Conservation (phyloP, 2,888 invertebrate species). For the Teinopalpus imperialis region DNA sequence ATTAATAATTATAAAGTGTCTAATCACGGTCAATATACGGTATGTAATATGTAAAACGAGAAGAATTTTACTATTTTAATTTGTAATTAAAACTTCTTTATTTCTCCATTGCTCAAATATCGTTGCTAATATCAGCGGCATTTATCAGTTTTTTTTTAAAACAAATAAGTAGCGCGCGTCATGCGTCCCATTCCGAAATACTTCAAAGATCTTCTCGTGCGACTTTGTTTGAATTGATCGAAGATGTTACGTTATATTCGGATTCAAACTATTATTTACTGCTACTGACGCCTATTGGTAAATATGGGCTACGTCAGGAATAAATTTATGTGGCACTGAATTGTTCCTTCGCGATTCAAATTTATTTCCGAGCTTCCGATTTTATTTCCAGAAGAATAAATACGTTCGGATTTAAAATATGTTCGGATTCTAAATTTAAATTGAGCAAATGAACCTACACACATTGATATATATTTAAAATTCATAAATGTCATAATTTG, state of each 20-base stretch:
- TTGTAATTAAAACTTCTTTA: too few species aligned
- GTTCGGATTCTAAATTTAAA: conserved; percentile 10
- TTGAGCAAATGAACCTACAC: too few species aligned
- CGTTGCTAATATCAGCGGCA: too few species aligned
- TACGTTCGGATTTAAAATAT: conserved; percentile 14
- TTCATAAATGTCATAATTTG: too few species aligned
- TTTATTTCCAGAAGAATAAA: conserved; percentile 14
- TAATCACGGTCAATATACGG: too few species aligned
- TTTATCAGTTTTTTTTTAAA: conserved; percentile 6
- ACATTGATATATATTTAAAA: too few species aligned
- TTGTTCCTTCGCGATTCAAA: conserved; percentile 2
- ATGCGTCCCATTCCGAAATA: conserved; percentile 4
- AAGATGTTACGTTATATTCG: conserved; percentile 1
- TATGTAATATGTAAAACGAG: too few species aligned
- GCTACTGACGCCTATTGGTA: background rate
- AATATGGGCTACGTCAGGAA: conserved; percentile 6
- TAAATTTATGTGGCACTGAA: conserved; percentile 16
- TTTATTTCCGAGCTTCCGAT: conserved; percentile 2
- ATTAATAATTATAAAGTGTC: too few species aligned
- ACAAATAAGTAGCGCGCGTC: too few species aligned
- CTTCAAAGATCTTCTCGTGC: conserved; percentile 3
- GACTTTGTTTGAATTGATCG: conserved; percentile 2
- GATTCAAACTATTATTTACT: background rate
- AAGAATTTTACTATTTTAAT: too few species aligned
- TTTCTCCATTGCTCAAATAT: too few species aligned